A percentile compares a stretch with the other conserved stretches of the same genome.
These are phyloP conservation scores for Lasioglossum lativentre DNA, from an alignment of 2,888 invertebrate species.

Conservation along the genomic window DNA sequence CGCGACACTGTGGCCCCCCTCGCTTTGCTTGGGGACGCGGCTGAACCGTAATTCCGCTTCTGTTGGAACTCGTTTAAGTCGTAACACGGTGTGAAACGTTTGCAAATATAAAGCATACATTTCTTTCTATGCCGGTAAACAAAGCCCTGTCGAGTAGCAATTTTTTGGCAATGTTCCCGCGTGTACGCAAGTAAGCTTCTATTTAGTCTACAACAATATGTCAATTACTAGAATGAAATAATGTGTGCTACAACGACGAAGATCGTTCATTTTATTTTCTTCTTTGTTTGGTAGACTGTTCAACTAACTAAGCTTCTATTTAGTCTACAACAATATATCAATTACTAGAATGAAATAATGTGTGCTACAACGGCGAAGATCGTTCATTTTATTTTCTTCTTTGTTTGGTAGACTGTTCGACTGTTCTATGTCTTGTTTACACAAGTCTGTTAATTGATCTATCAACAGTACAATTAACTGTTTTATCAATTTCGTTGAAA, in stretches of 20 bases:
- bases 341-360: too few species aligned
- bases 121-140: not conserved
- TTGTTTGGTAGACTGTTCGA: not conserved
- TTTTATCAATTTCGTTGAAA: too few species aligned
- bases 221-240: too few species aligned
- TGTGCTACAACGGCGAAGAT: not conserved
- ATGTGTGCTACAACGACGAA: not conserved
- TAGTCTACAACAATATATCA: too few species aligned
- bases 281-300: not conserved
- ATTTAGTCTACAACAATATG: too few species aligned
- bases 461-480: too few species aligned
- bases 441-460: too few species aligned
- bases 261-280: not conserved
- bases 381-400: not conserved
- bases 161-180: not conserved
- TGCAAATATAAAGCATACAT: not conserved
- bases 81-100: not conserved
- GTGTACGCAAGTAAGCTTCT: too few species aligned
- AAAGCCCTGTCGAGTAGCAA: not conserved
- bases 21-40: not conserved
- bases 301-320: not conserved
- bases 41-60: conserved; percentile 6
- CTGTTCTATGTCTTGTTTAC: not conserved
- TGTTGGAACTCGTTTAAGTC: not conserved
- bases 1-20: not conserved